These are phyloP conservation scores for Diachasmimorpha longicaudata DNA, from an alignment of 1,140 invertebrate genomes.

Conservation along the genomic window DNA sequence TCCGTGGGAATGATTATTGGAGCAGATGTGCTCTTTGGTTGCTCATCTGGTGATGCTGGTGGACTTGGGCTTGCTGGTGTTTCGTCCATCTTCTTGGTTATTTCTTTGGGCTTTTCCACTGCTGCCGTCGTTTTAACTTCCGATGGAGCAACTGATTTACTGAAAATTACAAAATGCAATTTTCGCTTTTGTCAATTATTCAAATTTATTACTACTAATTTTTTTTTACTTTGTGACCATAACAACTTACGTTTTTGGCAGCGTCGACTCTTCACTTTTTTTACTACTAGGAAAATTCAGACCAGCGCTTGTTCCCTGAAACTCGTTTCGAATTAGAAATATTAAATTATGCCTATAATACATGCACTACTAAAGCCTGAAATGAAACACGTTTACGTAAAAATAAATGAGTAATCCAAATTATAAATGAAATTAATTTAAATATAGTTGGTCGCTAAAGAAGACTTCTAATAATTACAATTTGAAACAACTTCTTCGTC, in stretches of 20 bases:
- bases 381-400: constrained; percentile 11
- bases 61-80: constrained; percentile 60
- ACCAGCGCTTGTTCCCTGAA: constrained; percentile 43
- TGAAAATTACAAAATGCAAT: neutral
- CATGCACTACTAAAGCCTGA: constrained; percentile 42
- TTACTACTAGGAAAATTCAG: constrained; percentile 32
- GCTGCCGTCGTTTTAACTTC: neutral
- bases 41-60: constrained; percentile 41
- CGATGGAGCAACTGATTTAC: neutral
- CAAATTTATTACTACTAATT: neutral
- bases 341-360: constrained; percentile 35
- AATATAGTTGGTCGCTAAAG: no score
- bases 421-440: no score
- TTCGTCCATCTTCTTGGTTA: constrained; percentile 33
- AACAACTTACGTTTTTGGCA: constrained; percentile 14
- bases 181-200: neutral
- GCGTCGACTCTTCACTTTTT: neutral
- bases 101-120: constrained; percentile 7
- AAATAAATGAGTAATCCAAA: neutral
- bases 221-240: neutral
- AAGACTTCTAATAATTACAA: no score
- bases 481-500: no score
- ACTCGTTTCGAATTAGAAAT: constrained; percentile 44
- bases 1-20: constrained; percentile 59
- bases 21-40: constrained; percentile 25